phyloP scores from a whole-genome alignment of 2,888 invertebrate species.

The Dilophus febrilis region DNA sequence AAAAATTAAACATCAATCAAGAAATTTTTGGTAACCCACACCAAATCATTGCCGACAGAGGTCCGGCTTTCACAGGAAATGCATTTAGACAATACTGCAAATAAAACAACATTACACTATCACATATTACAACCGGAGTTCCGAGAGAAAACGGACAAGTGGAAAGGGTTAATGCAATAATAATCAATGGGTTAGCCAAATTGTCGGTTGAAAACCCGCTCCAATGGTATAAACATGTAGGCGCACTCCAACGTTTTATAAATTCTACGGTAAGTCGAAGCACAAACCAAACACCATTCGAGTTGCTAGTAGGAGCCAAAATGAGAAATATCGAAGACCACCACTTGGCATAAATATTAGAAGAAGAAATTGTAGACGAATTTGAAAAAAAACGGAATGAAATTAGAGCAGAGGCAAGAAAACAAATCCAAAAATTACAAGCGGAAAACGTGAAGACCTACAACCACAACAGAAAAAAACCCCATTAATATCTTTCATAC shows the following conservation, averaged over 20 bases:
- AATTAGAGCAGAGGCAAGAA: not conserved
- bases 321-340: conserved; percentile 1
- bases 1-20: conserved; percentile 15
- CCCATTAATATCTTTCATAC: too few species aligned
- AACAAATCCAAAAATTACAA: not conserved
- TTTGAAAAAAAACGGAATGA: not conserved
- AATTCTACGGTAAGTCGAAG: conserved; percentile 9
- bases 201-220: conserved; percentile 17
- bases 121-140: conserved; percentile 15
- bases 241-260: conserved; percentile 11
- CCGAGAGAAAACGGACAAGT: conserved; percentile 23
- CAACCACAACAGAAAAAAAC: not conserved
- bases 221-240: conserved; percentile 16
- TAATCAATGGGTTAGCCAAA: conserved; percentile 20
- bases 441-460: not conserved
- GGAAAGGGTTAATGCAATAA: conserved; percentile 18
- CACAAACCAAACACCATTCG: conserved; percentile 6
- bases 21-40: conserved; percentile 21
- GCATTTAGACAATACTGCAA: conserved; percentile 20
- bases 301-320: conserved; percentile 4
- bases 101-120: conserved; percentile 18
- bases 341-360: not conserved
- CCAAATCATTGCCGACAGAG: conserved; percentile 19
- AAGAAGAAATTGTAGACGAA: not conserved
- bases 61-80: conserved; percentile 21